Conservation (phyloP, 2,888 invertebrate genomes). For the Lepidocyrtoides sp. region DNA sequence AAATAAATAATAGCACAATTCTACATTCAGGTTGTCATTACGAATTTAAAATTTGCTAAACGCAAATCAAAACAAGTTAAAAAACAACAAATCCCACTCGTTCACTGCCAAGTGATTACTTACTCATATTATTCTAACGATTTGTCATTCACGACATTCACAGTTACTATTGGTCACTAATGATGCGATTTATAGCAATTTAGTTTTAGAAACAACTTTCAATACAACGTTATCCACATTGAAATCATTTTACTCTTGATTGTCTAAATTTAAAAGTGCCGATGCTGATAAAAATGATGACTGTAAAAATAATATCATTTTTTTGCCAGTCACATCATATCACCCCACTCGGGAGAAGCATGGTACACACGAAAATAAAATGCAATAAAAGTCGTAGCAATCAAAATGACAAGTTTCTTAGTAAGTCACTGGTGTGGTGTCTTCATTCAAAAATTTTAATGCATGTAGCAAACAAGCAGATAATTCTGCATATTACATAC, state of each 20-base stretch:
- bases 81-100: no score
- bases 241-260: not conserved
- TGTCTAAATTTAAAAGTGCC: not conserved
- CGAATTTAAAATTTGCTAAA: no score
- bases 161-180: no score
- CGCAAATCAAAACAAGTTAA: no score
- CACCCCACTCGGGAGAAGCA: not conserved
- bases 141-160: no score
- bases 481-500: not conserved
- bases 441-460: conserved; percentile 6
- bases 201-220: not conserved
- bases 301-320: not conserved
- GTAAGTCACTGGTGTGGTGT: conserved; percentile 35
- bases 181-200: no score
- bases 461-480: not conserved
- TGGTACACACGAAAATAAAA: not conserved
- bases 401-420: conserved; percentile 52
- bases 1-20: no score
- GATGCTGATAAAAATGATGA: not conserved
- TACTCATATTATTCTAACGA: no score
- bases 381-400: conserved; percentile 10
- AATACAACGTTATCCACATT: not conserved
- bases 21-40: no score
- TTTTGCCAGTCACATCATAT: not conserved
- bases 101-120: no score